These are phyloP conservation scores for Scyliorhinus canicula DNA, from an alignment of 2,797 vertebrate species.

Conservation along the genomic window DNA sequence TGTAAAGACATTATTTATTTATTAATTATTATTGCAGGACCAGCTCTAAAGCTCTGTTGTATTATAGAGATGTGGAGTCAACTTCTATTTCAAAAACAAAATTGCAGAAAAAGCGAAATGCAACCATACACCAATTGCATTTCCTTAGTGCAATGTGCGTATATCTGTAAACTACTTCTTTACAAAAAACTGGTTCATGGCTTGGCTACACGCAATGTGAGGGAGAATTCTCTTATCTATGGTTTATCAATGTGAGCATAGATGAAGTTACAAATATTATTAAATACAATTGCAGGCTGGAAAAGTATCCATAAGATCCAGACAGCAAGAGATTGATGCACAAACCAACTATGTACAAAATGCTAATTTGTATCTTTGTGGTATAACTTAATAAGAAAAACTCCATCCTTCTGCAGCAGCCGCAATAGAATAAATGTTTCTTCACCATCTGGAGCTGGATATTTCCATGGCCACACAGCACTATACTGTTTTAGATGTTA, in stretches of 20 bases:
- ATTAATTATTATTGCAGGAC: neutral
- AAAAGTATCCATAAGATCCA: neutral
- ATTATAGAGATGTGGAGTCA: neutral
- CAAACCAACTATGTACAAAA: neutral
- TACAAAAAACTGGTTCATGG: neutral
- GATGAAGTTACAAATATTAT: neutral
- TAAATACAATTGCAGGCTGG: neutral
- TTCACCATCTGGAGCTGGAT: neutral
- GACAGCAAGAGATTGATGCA: neutral
- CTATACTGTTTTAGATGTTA: neutral
- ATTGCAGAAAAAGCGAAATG: neutral
- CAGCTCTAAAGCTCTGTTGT: neutral
- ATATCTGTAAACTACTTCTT: conserved; percentile 1
- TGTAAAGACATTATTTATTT: conserved; percentile 19
- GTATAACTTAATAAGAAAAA: neutral
- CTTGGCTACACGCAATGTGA: neutral
- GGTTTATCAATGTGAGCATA: neutral
- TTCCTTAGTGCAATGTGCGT: neutral
- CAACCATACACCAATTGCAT: neutral
- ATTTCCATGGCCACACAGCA: neutral
- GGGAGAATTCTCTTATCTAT: neutral
- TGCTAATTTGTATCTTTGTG: neutral
- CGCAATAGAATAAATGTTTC: neutral
- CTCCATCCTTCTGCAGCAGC: neutral
- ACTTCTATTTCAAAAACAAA: neutral